Conservation (phyloP, 2,888 invertebrate genomes). For the Byasa hedistus region DNA sequence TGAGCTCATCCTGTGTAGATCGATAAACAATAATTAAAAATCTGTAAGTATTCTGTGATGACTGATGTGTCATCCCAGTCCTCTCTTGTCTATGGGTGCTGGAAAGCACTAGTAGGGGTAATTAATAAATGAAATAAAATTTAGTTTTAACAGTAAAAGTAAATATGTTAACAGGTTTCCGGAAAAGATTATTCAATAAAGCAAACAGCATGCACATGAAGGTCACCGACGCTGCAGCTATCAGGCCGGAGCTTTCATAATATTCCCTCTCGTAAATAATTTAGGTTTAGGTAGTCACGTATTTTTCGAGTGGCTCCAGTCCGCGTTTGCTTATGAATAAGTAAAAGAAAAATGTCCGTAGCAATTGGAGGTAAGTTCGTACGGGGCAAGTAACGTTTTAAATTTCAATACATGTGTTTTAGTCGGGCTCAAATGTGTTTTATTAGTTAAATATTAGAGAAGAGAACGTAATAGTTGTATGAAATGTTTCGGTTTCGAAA, state of each 20-base stretch:
- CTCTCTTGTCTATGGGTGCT: too few relatives aligned
- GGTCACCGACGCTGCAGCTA: constrained; percentile 40
- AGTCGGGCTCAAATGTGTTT: neutral
- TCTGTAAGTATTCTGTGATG: too few relatives aligned
- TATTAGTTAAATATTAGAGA: constrained; percentile 1
- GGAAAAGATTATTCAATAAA: constrained; percentile 15
- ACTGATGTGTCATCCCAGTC: too few relatives aligned
- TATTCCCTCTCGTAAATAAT: constrained; percentile 58
- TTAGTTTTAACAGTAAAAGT: too few relatives aligned
- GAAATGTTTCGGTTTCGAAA: neutral
- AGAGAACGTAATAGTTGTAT: neutral
- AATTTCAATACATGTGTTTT: constrained; percentile 34
- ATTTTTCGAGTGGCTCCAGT: constrained; percentile 68
- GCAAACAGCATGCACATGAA: constrained; percentile 19
- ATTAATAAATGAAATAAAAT: too few relatives aligned
- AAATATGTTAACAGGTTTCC: neutral
- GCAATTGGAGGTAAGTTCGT: constrained; percentile 57
- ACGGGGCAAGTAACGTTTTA: constrained; percentile 42
- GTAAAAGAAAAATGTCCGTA: constrained; percentile 64
- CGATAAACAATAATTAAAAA: too few relatives aligned
- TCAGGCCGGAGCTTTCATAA: constrained; percentile 47
- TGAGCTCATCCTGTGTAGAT: too few relatives aligned
- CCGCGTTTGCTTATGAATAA: constrained; percentile 72
- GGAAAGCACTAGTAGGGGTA: too few relatives aligned
- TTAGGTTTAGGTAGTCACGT: constrained; percentile 69